These are phyloP conservation scores for Cherax quadricarinatus DNA, from an alignment of 1,140 invertebrate genomes.

Conservation along the genomic window DNA sequence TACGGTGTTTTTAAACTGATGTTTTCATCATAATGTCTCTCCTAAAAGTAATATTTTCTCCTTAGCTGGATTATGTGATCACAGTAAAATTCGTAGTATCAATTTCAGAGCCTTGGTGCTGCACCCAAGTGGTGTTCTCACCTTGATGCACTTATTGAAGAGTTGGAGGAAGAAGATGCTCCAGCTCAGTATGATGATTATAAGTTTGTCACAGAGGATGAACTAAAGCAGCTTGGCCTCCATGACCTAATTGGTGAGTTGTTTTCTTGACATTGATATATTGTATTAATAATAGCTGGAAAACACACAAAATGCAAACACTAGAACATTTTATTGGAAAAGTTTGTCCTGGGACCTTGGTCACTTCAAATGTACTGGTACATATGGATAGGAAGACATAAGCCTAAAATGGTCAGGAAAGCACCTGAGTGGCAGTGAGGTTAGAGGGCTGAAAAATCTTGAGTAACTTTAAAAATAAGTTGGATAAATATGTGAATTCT, in stretches of 20 bases:
- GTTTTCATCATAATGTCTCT: too few species aligned
- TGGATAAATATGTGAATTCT: too few species aligned
- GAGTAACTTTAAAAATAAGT: too few species aligned
- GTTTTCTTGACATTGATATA: neutral
- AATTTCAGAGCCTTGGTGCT: slow-evolving; percentile 86
- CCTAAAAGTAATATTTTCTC: neutral
- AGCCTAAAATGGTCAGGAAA: too few species aligned
- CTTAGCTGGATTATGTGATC: neutral
- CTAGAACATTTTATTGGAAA: too few species aligned
- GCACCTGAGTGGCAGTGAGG: too few species aligned
- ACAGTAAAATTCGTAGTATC: neutral
- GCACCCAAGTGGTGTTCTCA: slow-evolving; percentile 98
- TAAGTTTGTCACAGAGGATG: slow-evolving; percentile 96
- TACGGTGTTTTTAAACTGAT: too few species aligned
- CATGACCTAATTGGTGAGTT: slow-evolving; percentile 75
- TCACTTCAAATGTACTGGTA: too few species aligned
- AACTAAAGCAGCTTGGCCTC: slow-evolving; percentile 91
- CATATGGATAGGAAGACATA: too few species aligned
- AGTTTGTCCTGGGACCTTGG: too few species aligned
- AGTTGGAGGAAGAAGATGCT: slow-evolving; percentile 90
- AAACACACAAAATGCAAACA: neutral
- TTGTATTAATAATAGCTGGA: neutral
- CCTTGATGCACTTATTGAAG: slow-evolving; percentile 97
- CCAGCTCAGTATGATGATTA: slow-evolving; percentile 98
- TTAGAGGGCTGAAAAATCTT: too few species aligned